Conservation (phyloP, 2,888 invertebrate species). For the Cryptus viduatorius region DNA sequence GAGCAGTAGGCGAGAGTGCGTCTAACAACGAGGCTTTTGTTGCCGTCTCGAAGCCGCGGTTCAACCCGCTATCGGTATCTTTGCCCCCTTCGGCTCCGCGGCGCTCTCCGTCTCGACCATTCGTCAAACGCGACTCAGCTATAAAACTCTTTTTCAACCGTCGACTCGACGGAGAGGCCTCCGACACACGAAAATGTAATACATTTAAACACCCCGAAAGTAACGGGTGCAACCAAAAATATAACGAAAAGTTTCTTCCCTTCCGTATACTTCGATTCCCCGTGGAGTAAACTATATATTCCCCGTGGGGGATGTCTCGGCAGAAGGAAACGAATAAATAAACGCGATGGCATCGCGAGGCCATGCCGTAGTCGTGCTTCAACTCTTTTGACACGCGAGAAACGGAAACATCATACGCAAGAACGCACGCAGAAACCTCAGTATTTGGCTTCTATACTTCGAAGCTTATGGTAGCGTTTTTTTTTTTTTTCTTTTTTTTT, state of each 20-base stretch:
- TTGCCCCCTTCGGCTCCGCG: conserved; percentile 37
- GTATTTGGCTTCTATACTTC: conserved; percentile 21
- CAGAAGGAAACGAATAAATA: conserved; percentile 62
- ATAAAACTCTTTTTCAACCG: background rate
- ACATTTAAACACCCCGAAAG: conserved; percentile 2
- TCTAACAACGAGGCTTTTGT: conserved; percentile 64
- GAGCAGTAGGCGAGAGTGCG: background rate
- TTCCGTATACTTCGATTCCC: conserved; percentile 32
- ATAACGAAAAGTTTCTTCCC: conserved; percentile 17
- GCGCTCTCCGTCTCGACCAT: conserved; percentile 22
- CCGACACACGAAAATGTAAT: background rate
- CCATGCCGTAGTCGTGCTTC: conserved; percentile 18
- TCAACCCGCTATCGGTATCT: conserved; percentile 59
- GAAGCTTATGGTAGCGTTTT: conserved; percentile 1
- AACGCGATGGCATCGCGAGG: conserved; percentile 27
- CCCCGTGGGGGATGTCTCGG: conserved; percentile 5
- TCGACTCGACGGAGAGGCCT: background rate
- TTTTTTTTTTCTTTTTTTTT: conserved; percentile 4
- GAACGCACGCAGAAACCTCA: conserved; percentile 17
- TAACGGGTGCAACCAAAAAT: conserved; percentile 44
- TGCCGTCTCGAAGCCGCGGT: conserved; percentile 21
- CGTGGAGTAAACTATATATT: conserved; percentile 30
- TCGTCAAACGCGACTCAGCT: conserved; percentile 21
- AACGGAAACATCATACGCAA: conserved; percentile 14
- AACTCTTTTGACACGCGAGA: conserved; percentile 53